Conservation (phyloP, 1,140 invertebrate species). For the Drosophila varians region DNA sequence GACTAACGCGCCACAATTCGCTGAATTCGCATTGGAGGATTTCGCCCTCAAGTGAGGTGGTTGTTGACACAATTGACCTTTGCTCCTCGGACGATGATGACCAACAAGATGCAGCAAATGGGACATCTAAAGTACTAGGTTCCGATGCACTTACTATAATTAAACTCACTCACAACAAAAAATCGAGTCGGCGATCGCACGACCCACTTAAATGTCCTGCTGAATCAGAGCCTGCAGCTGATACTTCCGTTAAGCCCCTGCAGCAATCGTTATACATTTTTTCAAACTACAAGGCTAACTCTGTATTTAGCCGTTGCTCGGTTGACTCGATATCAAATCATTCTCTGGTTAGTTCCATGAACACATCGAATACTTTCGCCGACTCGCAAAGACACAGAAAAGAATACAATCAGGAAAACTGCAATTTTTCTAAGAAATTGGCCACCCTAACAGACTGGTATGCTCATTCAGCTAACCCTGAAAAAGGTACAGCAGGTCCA, state of each 20-base stretch:
- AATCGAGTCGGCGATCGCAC: constrained; percentile 14
- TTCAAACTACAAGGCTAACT: constrained; percentile 78
- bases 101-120: constrained; percentile 51
- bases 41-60: constrained; percentile 72
- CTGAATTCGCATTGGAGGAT: constrained; percentile 77
- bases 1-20: constrained; percentile 74
- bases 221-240: constrained; percentile 28
- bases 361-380: constrained; percentile 44
- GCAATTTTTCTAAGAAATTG: constrained; percentile 62
- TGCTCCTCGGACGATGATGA: constrained; percentile 86
- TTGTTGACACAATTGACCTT: constrained; percentile 84
- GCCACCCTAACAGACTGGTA: constrained; percentile 57
- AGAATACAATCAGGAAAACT: constrained; percentile 75
- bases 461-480: constrained; percentile 43
- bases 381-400: constrained; percentile 45
- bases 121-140: constrained; percentile 22
- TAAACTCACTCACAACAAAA: constrained; percentile 39
- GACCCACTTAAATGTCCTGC: constrained; percentile 14
- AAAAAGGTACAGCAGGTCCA: constrained; percentile 47
- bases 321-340: constrained; percentile 50
- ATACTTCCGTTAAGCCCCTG: constrained; percentile 60
- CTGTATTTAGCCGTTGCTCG: constrained; percentile 55
- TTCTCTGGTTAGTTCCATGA: constrained; percentile 36
- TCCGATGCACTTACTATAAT: constrained; percentile 43
- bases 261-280: constrained; percentile 79